Conservation (phyloP, 2,113 vertebrate genomes). For the Phyllostomus hastatus region DNA sequence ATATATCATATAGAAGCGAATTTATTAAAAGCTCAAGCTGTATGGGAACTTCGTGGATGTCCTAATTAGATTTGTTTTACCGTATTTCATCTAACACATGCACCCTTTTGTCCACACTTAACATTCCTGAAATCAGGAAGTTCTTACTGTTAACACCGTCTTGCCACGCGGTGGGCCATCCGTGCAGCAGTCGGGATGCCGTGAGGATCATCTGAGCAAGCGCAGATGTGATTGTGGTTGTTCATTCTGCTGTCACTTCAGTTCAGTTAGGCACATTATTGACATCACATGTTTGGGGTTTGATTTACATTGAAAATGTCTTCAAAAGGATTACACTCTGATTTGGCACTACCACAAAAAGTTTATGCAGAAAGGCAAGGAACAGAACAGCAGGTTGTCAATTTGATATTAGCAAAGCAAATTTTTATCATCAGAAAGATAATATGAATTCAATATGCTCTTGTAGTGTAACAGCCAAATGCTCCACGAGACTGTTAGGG, state of each 20-base stretch:
- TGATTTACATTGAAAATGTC: constrained; percentile 13
- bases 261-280: neutral
- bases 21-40: constrained; percentile 41
- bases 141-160: neutral
- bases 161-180: accelerated
- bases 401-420: constrained; percentile 23
- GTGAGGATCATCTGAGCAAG: neutral
- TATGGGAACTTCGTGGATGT: neutral
- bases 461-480: neutral
- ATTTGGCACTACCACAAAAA: neutral
- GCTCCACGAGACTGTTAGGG: neutral
- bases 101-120: neutral
- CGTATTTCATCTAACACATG: neutral
- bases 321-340: neutral
- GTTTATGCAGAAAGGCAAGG: neutral
- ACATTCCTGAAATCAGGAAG: neutral
- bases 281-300: neutral
- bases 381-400: neutral
- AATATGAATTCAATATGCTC: neutral
- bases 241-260: neutral
- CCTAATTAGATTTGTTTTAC: constrained; percentile 33
- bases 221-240: neutral
- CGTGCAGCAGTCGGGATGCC: accelerated
- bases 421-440: constrained; percentile 16
- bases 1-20: neutral